phyloP scores from a whole-genome alignment of 1,140 invertebrate species.

The Protaetia brevitarsis region DNA sequence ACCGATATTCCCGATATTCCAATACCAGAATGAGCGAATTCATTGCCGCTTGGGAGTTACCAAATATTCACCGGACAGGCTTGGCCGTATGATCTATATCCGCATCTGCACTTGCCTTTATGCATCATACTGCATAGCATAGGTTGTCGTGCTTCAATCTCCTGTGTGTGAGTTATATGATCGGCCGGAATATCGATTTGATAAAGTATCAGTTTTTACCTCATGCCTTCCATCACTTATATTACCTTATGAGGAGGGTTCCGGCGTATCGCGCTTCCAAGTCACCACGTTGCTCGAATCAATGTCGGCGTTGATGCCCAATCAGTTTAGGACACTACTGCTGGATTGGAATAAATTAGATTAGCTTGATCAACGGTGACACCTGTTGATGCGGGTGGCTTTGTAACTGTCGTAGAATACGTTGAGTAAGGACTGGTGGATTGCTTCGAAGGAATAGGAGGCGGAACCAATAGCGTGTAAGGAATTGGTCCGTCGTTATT shows the following conservation, averaged over 20 bases:
- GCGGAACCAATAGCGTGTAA: conserved; percentile 66
- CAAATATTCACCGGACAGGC: conserved; percentile 50
- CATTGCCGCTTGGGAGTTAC: conserved; percentile 49
- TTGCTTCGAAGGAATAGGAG: conserved; percentile 48
- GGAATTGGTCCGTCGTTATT: conserved; percentile 50
- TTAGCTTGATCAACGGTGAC: conserved; percentile 59
- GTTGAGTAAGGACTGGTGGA: not conserved
- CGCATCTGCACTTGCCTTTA: conserved; percentile 49
- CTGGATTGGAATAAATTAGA: conserved; percentile 61
- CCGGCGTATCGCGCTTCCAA: conserved; percentile 38
- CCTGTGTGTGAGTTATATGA: conserved; percentile 27
- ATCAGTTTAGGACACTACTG: conserved; percentile 39
- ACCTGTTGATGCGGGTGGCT: conserved; percentile 35
- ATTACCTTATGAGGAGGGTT: not conserved
- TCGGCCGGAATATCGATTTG: not conserved
- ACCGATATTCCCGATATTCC: conserved; percentile 24
- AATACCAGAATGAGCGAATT: conserved; percentile 31
- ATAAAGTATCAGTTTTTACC: not conserved
- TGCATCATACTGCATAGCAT: conserved; percentile 31
- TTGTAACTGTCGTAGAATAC: conserved; percentile 15
- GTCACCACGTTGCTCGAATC: conserved; percentile 43
- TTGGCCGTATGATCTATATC: conserved; percentile 45
- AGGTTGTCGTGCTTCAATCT: not conserved
- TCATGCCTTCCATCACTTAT: conserved; percentile 7
- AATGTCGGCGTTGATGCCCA: conserved; percentile 29